Evolutionary conservation across 2,888 invertebrate species (phyloP).

Genomic region (Graphium colonna): DNA sequence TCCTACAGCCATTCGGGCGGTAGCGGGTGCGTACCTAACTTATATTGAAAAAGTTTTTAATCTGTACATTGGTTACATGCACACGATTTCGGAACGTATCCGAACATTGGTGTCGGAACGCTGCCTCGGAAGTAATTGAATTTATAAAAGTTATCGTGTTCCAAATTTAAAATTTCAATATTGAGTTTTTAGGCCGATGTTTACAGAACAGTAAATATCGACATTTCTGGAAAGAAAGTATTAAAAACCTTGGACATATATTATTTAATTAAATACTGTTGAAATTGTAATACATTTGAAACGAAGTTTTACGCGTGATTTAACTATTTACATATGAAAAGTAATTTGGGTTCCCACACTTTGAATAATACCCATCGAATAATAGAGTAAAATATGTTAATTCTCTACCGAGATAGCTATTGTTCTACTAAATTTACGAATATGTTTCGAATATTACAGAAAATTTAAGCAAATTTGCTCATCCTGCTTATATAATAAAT

Average conservation of each 20-base stretch:
- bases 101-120: not conserved
- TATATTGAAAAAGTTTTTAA: conserved; percentile 24
- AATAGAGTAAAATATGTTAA: not conserved
- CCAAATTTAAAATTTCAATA: not conserved
- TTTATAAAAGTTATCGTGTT: not conserved
- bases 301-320: no score
- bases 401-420: not conserved
- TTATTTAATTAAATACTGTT: no score
- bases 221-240: no score
- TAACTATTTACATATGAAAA: no score
- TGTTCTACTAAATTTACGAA: not conserved
- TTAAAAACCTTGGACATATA: no score
- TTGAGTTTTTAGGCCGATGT: no score
- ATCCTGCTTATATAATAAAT: not conserved
- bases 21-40: conserved; percentile 10
- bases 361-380: no score
- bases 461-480: not conserved
- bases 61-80: conserved; percentile 17
- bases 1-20: conserved; percentile 3
- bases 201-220: no score
- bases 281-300: no score
- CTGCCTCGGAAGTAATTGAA: not conserved
- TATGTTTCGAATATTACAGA: not conserved
- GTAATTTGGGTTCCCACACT: no score
- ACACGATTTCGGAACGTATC: conserved; percentile 12